phyloP scores from a whole-genome alignment of 2,888 invertebrate species.

The Fragum fragum region DNA sequence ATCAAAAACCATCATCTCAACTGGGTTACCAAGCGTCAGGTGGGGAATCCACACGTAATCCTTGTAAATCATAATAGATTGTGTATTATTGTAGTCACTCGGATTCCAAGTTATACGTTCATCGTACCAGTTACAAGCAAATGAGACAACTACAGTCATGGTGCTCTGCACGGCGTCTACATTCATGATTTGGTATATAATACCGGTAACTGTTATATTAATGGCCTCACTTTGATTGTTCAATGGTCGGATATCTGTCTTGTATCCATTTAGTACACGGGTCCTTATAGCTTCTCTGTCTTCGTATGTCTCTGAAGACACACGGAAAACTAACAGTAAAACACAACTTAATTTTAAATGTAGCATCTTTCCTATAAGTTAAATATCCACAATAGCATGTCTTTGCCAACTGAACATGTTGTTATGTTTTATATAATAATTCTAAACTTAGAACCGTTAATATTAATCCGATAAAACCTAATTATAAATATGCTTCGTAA shows the following conservation, averaged over 20 bases:
- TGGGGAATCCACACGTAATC: constrained; percentile 43
- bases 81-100: constrained; percentile 28
- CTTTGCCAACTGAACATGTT: too few species aligned
- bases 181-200: constrained; percentile 31
- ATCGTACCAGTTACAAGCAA: constrained; percentile 32
- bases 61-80: constrained; percentile 12
- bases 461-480: too few species aligned
- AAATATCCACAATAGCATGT: too few species aligned
- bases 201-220: constrained; percentile 34
- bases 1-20: constrained; percentile 28
- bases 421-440: too few species aligned
- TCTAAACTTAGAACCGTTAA: too few species aligned
- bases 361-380: not conserved
- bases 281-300: constrained; percentile 25
- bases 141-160: not conserved
- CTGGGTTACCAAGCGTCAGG: constrained; percentile 26
- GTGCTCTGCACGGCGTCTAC: constrained; percentile 37
- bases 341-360: not conserved
- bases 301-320: constrained; percentile 29
- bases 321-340: not conserved
- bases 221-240: constrained; percentile 30
- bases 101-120: constrained; percentile 40
- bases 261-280: constrained; percentile 19
- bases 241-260: constrained; percentile 34
- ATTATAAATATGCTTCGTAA: too few species aligned